Base-by-base conservation (phyloP, 2,113 vertebrate genomes). In the Ciconia boyciana region DNA sequence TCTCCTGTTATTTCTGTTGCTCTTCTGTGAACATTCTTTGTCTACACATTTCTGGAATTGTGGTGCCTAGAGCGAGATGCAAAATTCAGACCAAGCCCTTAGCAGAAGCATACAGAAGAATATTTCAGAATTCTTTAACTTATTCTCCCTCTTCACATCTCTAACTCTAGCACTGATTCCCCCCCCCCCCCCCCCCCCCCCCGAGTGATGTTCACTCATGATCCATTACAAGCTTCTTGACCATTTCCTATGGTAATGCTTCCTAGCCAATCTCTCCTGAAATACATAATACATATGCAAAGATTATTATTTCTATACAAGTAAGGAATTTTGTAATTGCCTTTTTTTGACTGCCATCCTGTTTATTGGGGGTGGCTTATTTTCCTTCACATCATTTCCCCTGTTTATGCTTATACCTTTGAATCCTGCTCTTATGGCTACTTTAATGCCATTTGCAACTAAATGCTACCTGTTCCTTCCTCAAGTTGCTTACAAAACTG, bases 241-340 rank as follows among this genome's bases (percentile, higher is more conserved):
- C 6, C 2, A 14, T 34, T 52, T 90, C 26, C 24, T 57, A 69
- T 9, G 16, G 10, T 69, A 91, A 52, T 0, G 0, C 2, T 48
- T 91, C 60, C n/a, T 51, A 74, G 20, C 12, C 28, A 36, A 10
- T 58, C 13, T 65, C 41, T 80, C 34, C 60, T 36, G 10, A 57
- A 86, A 88, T 1, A 0, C 15, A 6, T 31, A 39, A 52, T 25
- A 88, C 3, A 10, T 13, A 41, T 13, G 5, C 4, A 48, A 68
- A 32, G 11, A 34, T 36, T 79, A 20, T 3, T 1, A 85, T 25
- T 72, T 64, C 11, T 61, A 34, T n/a, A n/a, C 46, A 52, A 61
- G 9, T 36, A 44, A 79, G 22, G 24, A 77, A 44, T 25, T 48
- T 49, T 65, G 6, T 34, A 34, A 44, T 5, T 61, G 41, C 4